phyloP scores from a whole-genome alignment of 2,888 invertebrate species.

The Eulithis testata region DNA sequence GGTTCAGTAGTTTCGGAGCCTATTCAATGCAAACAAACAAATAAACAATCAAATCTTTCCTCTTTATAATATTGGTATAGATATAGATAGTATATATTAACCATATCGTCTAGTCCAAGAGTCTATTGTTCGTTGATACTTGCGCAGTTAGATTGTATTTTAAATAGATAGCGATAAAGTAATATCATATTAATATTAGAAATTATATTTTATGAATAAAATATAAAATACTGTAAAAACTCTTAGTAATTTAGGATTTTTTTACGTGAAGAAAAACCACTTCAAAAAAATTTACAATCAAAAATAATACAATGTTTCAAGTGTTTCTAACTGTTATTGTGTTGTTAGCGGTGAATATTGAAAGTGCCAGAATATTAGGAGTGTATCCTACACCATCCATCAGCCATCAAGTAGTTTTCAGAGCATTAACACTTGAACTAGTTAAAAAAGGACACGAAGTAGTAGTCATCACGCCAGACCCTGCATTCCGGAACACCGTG shows the following conservation, averaged over 20 bases:
- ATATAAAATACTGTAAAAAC: too few relatives aligned
- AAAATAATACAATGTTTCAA: not conserved
- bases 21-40: too few relatives aligned
- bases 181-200: not conserved
- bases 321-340: constrained; percentile 1
- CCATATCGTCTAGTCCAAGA: not conserved
- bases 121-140: not conserved
- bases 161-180: not conserved
- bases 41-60: too few relatives aligned
- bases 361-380: constrained; percentile 57
- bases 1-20: too few relatives aligned
- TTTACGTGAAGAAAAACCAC: too few relatives aligned
- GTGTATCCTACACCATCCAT: constrained; percentile 59
- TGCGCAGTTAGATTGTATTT: not conserved
- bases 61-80: too few relatives aligned
- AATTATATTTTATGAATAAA: too few relatives aligned
- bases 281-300: not conserved
- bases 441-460: constrained; percentile 66
- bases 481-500: constrained; percentile 42
- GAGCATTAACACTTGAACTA: constrained; percentile 56
- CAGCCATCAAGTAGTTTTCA: constrained; percentile 67
- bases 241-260: too few relatives aligned
- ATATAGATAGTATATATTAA: not conserved
- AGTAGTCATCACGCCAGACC: constrained; percentile 60
- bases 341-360: constrained; percentile 7